These are phyloP conservation scores for Sebastes vulpes DNA, from an alignment of 2,797 vertebrate species.

Conservation along the genomic window DNA sequence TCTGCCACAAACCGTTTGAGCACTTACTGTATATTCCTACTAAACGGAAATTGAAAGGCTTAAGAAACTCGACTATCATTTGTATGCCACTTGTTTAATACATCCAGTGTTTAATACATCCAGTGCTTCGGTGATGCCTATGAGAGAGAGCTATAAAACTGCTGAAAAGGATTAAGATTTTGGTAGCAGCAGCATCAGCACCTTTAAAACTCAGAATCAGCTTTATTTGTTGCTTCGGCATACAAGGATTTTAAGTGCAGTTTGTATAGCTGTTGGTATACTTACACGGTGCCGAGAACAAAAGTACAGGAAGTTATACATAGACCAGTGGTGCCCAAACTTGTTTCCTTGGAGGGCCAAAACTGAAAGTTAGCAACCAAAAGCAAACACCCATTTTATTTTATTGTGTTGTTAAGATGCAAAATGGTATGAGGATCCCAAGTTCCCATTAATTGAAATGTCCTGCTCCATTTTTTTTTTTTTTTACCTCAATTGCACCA, in stretches of 20 bases:
- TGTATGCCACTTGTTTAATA: neutral
- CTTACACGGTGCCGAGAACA: neutral
- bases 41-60: neutral
- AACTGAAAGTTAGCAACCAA: too few species aligned
- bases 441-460: too few species aligned
- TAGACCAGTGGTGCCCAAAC: too few species aligned
- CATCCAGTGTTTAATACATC: neutral
- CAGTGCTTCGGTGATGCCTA: neutral
- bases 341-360: too few species aligned
- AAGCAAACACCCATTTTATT: too few species aligned
- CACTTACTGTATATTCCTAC: neutral
- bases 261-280: neutral
- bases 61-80: neutral
- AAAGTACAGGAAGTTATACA: neutral
- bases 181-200: neutral
- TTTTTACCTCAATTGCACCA: too few species aligned
- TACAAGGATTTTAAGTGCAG: too few species aligned
- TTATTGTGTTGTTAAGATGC: too few species aligned
- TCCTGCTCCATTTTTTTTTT: too few species aligned
- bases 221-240: neutral
- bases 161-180: neutral
- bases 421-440: too few species aligned
- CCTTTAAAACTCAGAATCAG: neutral
- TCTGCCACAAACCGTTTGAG: neutral
- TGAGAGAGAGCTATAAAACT: neutral